Evolutionary conservation across 2,888 invertebrate genomes (phyloP), one percentile per base, ranked within the genome.

Genomic region (Hydrotaea cyrtoneurina): DNA sequence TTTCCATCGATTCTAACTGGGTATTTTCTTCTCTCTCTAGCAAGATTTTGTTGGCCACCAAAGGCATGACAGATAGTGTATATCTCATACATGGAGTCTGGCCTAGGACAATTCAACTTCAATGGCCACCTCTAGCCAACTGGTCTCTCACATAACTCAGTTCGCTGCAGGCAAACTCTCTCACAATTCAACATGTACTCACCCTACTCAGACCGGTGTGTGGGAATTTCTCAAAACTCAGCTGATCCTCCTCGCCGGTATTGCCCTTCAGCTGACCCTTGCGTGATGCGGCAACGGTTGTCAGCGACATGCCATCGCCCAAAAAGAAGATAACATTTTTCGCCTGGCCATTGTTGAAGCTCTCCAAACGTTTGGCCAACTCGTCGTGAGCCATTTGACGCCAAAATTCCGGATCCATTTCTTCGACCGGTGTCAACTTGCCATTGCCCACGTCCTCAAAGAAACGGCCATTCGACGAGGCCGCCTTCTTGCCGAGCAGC

Each of bases 291-390:
- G 95, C 94, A 78, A 95, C 89, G 0, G 96, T 96, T 5, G 95
- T 93, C 66, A 96, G 91, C 10, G 95, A 95, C 95, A 96, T 95
- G 43, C 96, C 96, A 90, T 96, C 96, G 11, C 92, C 92, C 77
- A 92, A 31, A 4, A 91, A 87, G 36, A 91, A 83, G 7, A 91
- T 89, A 0, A 91, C 59, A 72, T 91, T 91, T 62, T 89, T 91
- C 3, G 91, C 91, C 43, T 73, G 39, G 0, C 88, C 75, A 0
- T 31, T 80, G 23, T 78, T 85, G 46, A n/a, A 69, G 0, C 4
- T 77, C 55, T 66, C 55, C 83, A 90, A 50, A 21, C 87, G 87
- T 36, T 85, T 74, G 11, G 53, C 39, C n/a, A 90, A 50, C 19
- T 89, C 87, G 0, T 46, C 46, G 21, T 87, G 89, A 2, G 89